These are phyloP conservation scores for Trogon surrucura DNA, from an alignment of 2,113 vertebrate species.

Conservation along the genomic window DNA sequence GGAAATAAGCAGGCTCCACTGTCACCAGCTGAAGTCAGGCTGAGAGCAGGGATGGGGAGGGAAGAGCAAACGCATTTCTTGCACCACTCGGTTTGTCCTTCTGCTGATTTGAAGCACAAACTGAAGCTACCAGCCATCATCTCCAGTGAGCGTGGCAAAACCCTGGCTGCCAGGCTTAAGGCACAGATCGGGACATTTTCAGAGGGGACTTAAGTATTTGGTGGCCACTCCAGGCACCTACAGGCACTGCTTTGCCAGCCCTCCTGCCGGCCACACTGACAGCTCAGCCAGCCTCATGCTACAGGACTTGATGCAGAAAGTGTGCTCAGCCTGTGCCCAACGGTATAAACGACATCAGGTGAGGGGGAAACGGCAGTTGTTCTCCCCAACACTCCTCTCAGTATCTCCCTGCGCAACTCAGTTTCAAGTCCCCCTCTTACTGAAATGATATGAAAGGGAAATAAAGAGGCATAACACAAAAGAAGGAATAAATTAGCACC, in stretches of 20 bases:
- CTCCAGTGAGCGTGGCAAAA: neutral
- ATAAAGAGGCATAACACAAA: neutral
- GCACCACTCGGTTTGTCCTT: neutral
- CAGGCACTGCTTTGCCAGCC: neutral
- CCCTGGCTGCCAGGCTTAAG: neutral
- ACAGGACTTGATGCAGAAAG: neutral
- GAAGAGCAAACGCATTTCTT: neutral
- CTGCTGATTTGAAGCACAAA: neutral
- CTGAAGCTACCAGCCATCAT: neutral
- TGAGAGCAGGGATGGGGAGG: neutral
- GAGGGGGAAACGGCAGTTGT: neutral
- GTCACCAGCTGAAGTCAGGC: neutral
- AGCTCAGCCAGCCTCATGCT: neutral
- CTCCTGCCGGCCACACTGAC: fast-evolving
- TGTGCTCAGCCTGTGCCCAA: neutral
- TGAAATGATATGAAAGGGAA: neutral
- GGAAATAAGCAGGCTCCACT: neutral
- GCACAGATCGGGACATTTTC: neutral
- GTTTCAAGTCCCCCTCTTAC: neutral
- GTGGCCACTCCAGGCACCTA: neutral
- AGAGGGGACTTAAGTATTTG: neutral
- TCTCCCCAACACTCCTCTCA: neutral
- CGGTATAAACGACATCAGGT: neutral
- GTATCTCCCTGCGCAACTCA: neutral
- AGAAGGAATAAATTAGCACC: neutral